Conservation (phyloP, 1,140 invertebrate species). For the Drosophila quadrilineata region DNA sequence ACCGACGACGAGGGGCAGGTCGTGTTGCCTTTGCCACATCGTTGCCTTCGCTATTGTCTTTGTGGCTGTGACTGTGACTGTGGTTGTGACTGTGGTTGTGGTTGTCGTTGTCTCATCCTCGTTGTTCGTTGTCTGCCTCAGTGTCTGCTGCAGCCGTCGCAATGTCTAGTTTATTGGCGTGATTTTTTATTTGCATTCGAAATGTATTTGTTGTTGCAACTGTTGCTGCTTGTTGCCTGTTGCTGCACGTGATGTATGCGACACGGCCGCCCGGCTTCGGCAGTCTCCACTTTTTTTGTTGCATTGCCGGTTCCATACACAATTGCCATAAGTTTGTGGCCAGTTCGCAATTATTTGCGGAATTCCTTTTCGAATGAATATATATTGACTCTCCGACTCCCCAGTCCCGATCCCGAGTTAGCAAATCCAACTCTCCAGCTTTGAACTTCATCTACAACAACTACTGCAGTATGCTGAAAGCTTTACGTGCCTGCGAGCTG, state of each 20-base stretch:
- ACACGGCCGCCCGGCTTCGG: conserved; percentile 29
- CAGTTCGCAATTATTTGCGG: conserved; percentile 75
- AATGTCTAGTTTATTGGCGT: conserved; percentile 80
- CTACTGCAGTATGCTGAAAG: too few species aligned
- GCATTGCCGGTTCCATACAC: conserved; percentile 48
- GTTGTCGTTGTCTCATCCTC: conserved; percentile 1
- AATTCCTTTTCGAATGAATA: conserved; percentile 80
- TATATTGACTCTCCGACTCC: conserved; percentile 71
- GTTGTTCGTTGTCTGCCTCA: conserved; percentile 38
- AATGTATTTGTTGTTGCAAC: conserved; percentile 48
- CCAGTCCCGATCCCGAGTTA: too few species aligned
- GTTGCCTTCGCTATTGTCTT: conserved; percentile 26
- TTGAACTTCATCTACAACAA: too few species aligned
- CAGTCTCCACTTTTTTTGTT: too few species aligned
- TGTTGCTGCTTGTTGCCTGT: conserved; percentile 14
- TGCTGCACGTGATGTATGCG: conserved; percentile 69
- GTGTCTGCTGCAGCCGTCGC: conserved; percentile 49
- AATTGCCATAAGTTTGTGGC: conserved; percentile 73
- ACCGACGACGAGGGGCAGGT: background rate
- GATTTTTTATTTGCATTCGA: conserved; percentile 80
- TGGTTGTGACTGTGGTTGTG: background rate
- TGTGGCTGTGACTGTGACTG: background rate
- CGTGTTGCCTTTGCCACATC: background rate
- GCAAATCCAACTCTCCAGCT: too few species aligned
- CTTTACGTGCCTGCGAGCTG: conserved; percentile 28